phyloP scores from a whole-genome alignment of 2,888 invertebrate species.

The Metopia argyrocephala region DNA sequence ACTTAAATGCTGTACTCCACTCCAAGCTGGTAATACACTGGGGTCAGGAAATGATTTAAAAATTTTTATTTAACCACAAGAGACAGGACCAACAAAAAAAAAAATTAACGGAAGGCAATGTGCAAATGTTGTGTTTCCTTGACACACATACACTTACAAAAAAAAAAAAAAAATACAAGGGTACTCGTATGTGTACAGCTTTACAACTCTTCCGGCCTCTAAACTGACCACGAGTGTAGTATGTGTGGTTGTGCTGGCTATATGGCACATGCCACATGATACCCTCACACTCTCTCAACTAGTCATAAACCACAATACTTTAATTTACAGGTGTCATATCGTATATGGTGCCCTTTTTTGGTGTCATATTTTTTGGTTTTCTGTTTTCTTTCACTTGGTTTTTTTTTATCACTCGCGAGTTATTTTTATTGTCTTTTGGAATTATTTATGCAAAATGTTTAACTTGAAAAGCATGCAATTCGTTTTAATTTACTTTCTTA shows the following conservation, averaged over 20 bases:
- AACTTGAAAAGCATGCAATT: slow-evolving; percentile 42
- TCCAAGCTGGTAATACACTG: slow-evolving; percentile 51
- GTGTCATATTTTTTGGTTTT: not conserved
- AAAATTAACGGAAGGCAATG: not conserved
- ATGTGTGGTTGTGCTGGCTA: not conserved
- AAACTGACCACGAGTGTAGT: slow-evolving; percentile 15
- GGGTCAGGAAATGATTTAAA: slow-evolving; percentile 63
- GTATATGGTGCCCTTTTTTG: slow-evolving; percentile 30
- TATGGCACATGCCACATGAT: slow-evolving; percentile 8
- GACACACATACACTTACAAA: slow-evolving; percentile 32
- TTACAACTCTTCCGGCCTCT: slow-evolving; percentile 7
- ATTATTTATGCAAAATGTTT: slow-evolving; percentile 63
- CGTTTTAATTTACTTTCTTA: not conserved
- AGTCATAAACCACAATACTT: slow-evolving; percentile 57
- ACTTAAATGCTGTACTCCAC: not conserved
- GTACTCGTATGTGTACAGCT: not conserved
- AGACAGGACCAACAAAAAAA: slow-evolving; percentile 44
- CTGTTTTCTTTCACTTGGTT: not conserved
- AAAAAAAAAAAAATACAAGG: not conserved
- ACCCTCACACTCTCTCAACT: slow-evolving; percentile 22
- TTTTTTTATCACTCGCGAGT: slow-evolving; percentile 43
- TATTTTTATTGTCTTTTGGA: slow-evolving; percentile 62
- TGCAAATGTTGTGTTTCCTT: slow-evolving; percentile 34
- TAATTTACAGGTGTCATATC: slow-evolving; percentile 65
- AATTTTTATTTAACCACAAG: slow-evolving; percentile 51